phyloP scores from a whole-genome alignment of 2,113 vertebrate species.

The Notothenia rossii region DNA sequence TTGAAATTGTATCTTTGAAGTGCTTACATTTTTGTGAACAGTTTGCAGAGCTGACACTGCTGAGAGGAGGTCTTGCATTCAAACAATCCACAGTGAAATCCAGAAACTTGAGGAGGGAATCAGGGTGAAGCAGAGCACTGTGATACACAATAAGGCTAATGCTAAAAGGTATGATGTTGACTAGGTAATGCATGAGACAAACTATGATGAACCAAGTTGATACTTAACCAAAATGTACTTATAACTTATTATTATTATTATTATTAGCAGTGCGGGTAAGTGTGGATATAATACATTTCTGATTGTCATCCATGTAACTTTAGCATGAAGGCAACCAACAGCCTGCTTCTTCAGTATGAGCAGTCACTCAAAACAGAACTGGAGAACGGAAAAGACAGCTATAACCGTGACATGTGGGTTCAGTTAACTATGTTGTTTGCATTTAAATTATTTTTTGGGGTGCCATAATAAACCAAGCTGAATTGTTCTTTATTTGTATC shows the following conservation, averaged over 20 bases:
- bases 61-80: conserved; percentile 63
- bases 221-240: not conserved
- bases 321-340: conserved; percentile 73
- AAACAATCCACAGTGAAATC: conserved; percentile 47
- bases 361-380: conserved; percentile 77
- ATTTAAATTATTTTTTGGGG: not conserved
- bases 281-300: not conserved
- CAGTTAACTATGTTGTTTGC: not conserved
- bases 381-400: conserved; percentile 70
- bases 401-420: conserved; percentile 76
- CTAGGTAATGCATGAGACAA: not conserved
- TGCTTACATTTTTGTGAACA: conserved; percentile 32
- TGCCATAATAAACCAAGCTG: not conserved
- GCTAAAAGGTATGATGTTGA: conserved; percentile 72
- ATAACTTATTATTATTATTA: not conserved
- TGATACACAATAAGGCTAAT: conserved; percentile 67
- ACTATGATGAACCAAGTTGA: not conserved
- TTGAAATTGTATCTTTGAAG: not conserved
- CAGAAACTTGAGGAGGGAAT: conserved; percentile 73
- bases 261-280: not conserved
- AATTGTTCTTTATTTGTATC: conserved; percentile 29
- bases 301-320: conserved; percentile 25
- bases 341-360: conserved; percentile 77
- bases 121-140: conserved; percentile 57
- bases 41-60: conserved; percentile 68